Evolutionary conservation across 2,797 vertebrate species (phyloP), one percentile per base, ranked within the genome.

Genomic region (Oreochromis grahami): DNA sequence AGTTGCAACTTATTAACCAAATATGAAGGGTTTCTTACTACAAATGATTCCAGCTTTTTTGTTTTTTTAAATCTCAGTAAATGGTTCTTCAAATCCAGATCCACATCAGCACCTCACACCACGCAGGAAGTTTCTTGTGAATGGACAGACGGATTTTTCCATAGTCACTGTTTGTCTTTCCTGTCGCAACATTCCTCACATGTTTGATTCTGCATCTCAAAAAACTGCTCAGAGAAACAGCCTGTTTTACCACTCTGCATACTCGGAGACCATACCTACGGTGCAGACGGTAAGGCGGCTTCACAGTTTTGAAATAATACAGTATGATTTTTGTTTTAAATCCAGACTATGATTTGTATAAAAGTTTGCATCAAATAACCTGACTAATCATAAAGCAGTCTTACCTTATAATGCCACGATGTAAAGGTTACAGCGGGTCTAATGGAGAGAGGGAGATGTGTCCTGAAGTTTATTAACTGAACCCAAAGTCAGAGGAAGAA

Each of bases 401-500:
- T 84, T 87, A 95, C 93, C 93, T 90, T 91, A 45, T 76, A 29
- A 58, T 50, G 19, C 79, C 78, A 72, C 78, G 78, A 7, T 50
- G 82, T 72, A 84, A 87, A 92, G 89, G 88, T 90, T 92, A 80
- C 83, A 89, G 78, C 70, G 86, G 92, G 86, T 86, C 83, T 89
- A 91, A 83, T 85, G 91, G 84, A 92, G 87, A 56, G 32, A 48
- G n/a, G 29, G 29, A 63, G 38, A 55, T 48, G 56, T 43, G 29
- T 79, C 56, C 79, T 53, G 3, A 78, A 11, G 77, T 58, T 72
- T 36, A 55, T 26, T 24, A 79, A 86, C 17, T 13, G 51, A 81
- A 65, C 5, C 41, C 24, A n/a, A 38, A 43, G 13, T 76, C n/a
- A 78, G 79, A 81, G 36, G 11, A 17, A 26, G 12, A 53, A 70